Evolutionary conservation across 2,113 vertebrate genomes (phyloP).

Genomic region (Lepus americanus): DNA sequence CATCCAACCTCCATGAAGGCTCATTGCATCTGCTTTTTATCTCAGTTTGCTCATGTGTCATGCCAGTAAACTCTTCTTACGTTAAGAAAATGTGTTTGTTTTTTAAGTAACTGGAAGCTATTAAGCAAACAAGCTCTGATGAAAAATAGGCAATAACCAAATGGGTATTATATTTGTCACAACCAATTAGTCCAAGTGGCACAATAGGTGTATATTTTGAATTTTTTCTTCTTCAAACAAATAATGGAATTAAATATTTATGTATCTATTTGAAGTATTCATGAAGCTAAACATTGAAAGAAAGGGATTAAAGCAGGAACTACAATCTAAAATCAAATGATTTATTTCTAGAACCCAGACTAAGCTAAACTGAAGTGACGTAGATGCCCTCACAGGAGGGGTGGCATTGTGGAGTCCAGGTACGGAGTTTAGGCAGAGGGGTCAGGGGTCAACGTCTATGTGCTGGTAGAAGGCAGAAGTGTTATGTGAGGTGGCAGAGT

Average conservation of each 20-base stretch:
- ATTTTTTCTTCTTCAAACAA: neutral
- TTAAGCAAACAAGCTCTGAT: neutral
- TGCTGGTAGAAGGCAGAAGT: neutral
- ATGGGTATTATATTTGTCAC: neutral
- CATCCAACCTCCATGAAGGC: neutral
- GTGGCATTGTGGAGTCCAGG: neutral
- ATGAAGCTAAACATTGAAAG: neutral
- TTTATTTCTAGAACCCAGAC: neutral
- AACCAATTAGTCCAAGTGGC: neutral
- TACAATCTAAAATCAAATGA: neutral
- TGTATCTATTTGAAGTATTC: neutral
- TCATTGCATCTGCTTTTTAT: neutral
- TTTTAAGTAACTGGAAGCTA: conserved; percentile 39
- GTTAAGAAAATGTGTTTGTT: conserved; percentile 26
- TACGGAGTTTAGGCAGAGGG: too few relatives aligned
- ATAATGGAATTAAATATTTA: neutral
- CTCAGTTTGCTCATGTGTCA: neutral
- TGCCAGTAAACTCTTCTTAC: neutral
- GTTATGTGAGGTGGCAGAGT: neutral
- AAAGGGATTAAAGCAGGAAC: neutral
- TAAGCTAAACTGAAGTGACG: neutral
- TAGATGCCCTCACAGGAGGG: too few relatives aligned
- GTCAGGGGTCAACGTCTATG: neutral
- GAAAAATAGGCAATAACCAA: neutral
- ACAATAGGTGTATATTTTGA: neutral